Conservation (phyloP, 2,888 invertebrate genomes). For the Eupelmus urozonus region DNA sequence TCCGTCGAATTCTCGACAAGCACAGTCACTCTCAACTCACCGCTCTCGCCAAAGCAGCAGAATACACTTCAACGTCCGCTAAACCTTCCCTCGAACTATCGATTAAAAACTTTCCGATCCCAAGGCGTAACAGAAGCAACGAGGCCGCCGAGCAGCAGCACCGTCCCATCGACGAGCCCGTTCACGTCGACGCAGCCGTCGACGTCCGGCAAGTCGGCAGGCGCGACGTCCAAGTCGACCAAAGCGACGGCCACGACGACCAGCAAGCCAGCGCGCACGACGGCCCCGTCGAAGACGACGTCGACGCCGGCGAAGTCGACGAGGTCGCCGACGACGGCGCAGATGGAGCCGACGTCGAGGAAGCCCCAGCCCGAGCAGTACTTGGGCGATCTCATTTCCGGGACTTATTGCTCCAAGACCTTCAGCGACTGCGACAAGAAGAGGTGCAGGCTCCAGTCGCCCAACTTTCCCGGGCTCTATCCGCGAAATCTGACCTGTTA, state of each 20-base stretch:
- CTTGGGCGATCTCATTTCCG: conserved; percentile 92
- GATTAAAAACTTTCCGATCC: too few relatives aligned
- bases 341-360: conserved; percentile 68
- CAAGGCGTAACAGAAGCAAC: conserved; percentile 45
- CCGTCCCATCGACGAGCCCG: background rate
- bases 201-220: conserved; percentile 7
- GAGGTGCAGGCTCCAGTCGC: conserved; percentile 92
- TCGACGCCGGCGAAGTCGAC: background rate
- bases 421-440: conserved; percentile 95
- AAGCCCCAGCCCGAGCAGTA: conserved; percentile 82
- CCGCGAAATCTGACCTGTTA: conserved; percentile 96
- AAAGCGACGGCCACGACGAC: background rate
- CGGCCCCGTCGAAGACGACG: conserved; percentile 24
- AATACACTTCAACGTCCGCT: too few relatives aligned
- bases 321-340: conserved; percentile 59
- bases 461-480: conserved; percentile 95
- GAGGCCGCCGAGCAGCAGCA: background rate
- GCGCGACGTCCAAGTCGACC: conserved; percentile 4
- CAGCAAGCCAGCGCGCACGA: conserved; percentile 7
- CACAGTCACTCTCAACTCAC: too few relatives aligned
- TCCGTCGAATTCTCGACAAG: too few relatives aligned
- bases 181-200: conserved; percentile 17
- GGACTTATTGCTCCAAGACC: conserved; percentile 94
- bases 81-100: too few relatives aligned
- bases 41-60: too few relatives aligned